Percentiles rank a stretch among this genome's conserved stretches.
Conservation (phyloP, 2,113 vertebrate species). For the Muscicapa adusta region DNA sequence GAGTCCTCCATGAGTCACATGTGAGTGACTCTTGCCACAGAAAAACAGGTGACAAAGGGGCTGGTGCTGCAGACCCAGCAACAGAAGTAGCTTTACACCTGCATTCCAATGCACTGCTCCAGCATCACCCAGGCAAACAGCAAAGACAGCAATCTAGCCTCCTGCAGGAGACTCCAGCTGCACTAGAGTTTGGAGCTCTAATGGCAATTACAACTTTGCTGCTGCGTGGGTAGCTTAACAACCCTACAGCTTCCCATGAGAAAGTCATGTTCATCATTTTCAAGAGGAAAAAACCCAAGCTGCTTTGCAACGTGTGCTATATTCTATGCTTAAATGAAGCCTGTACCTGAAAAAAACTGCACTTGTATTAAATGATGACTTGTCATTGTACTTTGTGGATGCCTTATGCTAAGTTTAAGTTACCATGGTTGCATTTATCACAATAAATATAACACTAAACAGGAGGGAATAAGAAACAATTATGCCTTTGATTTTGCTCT, state of each 20-base stretch:
- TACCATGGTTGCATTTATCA: background rate
- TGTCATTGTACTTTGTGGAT: background rate
- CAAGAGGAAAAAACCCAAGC: background rate
- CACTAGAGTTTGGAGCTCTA: background rate
- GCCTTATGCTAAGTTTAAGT: background rate
- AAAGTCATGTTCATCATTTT: background rate
- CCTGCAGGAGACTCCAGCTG: background rate
- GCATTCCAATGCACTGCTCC: background rate
- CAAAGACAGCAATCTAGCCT: background rate
- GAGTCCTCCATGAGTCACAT: accelerated
- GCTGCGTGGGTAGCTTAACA: background rate
- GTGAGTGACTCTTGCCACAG: background rate
- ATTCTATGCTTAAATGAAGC: background rate
- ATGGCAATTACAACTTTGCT: background rate
- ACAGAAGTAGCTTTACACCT: background rate
- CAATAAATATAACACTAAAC: background rate
- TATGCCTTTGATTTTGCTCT: background rate
- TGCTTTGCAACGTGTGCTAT: background rate
- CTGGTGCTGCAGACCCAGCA: too few species aligned
- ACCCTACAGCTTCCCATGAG: background rate
- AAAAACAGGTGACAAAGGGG: accelerated
- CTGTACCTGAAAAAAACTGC: background rate
- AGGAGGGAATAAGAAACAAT: background rate
- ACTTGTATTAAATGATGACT: background rate
- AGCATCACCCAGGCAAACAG: background rate